These are phyloP conservation scores for Miniopterus natalensis DNA, from an alignment of 2,113 vertebrate genomes.

Conservation along the genomic window DNA sequence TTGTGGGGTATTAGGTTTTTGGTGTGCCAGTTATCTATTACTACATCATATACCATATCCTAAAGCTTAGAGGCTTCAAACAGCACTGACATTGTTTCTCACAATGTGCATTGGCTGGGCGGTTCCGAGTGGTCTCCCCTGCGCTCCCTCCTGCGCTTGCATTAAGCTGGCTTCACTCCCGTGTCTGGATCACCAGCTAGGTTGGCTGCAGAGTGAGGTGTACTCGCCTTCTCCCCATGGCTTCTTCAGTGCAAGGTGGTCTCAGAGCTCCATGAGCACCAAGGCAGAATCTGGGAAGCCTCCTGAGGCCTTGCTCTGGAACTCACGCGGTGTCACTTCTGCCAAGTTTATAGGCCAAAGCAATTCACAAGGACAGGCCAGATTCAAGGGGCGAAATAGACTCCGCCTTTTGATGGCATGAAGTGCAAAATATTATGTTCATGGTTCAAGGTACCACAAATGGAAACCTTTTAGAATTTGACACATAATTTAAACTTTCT, in stretches of 20 bases:
- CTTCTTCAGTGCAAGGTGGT: neutral
- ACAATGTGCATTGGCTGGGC: neutral
- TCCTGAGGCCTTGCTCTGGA: neutral
- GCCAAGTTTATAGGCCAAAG: neutral
- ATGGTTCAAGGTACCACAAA: neutral
- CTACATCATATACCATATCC: neutral
- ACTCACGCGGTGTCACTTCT: neutral
- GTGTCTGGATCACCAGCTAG: neutral
- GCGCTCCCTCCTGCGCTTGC: too few species aligned
- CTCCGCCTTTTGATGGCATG: neutral
- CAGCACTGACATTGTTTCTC: neutral
- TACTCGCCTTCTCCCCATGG: rapidly evolving
- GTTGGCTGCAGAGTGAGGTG: neutral
- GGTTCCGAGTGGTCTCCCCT: neutral
- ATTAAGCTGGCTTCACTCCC: neutral
- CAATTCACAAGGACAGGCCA: neutral
- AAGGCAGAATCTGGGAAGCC: neutral
- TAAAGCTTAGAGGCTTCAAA: neutral
- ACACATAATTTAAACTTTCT: neutral
- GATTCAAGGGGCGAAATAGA: neutral
- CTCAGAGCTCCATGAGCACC: neutral
- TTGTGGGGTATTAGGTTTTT: neutral
- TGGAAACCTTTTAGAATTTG: neutral
- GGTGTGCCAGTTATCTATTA: neutral
- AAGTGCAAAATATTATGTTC: neutral